Base-by-base conservation (phyloP, 2,113 vertebrate genomes). In the Tragelaphus strepsiceros region DNA sequence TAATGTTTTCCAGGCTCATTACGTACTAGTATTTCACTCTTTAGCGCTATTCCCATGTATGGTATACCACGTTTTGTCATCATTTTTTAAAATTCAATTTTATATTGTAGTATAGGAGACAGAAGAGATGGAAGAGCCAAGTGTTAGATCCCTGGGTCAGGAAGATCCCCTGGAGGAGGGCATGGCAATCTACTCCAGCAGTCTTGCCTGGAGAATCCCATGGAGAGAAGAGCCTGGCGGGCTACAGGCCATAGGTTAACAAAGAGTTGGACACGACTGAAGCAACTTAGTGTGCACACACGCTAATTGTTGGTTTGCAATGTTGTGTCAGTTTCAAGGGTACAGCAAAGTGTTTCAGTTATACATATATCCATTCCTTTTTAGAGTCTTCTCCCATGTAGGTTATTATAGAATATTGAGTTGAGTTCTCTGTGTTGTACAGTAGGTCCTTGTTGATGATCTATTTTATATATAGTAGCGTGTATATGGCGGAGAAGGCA, bases 401-500 rank as follows among this genome's bases (percentile, higher is more conserved):
- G 64, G 64, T 35, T 71, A 12, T 35, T 35, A 35, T 3, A 21
- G n/a, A 71, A 35, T 12, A 12, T 21, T 22, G 64, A 35, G 64
- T 6, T 4, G 9, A 71, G n/a, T 35, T 71, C 17, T 71, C 64
- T 35, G n/a, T 71, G 64, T n/a, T 71, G n/a, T 22, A 35, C 7
- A 64, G 62, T 17, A 64, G 30, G 15, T 2, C n/a, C n/a, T 35
- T 19, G n/a, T 35, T 71, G 64, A 12, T 35, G 1, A 35, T 35
- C n/a, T 35, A 22, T 11, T 71, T 64, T 17, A n/a, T n/a, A 4
- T 17, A 3, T 64, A n/a, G 59, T 21, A 5, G 64, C 0, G 0
- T 67, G 64, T n/a, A n/a, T 67, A 17, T 24, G 58, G 24, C 11
- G 10, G 46, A 49, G 46, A 49, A 49, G 46, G 46, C 46, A 49